A percentile compares a stretch with the other conserved stretches of the same genome.
Conservation (phyloP, 2,113 vertebrate genomes). For the Centropristis striata region DNA sequence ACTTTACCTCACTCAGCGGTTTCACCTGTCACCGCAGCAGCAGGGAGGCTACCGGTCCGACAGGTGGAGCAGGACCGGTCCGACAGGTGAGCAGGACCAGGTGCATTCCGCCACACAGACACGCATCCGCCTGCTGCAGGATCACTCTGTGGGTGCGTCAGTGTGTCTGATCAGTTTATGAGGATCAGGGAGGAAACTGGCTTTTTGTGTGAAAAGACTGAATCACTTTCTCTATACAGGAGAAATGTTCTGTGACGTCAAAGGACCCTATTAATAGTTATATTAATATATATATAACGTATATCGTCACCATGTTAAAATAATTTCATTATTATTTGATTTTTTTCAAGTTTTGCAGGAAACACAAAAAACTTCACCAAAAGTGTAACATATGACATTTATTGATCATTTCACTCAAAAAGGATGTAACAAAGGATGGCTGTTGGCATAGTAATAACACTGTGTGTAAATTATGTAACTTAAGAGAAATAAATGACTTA, state of each 20-base stretch:
- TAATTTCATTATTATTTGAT: too few relatives aligned
- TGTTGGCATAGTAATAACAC: too few relatives aligned
- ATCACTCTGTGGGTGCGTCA: background rate
- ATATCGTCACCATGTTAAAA: too few relatives aligned
- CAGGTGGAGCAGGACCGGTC: constrained; percentile 65
- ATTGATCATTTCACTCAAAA: too few relatives aligned
- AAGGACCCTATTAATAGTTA: background rate
- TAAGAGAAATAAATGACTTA: too few relatives aligned
- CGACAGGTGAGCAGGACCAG: constrained; percentile 68
- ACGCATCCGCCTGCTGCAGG: constrained; percentile 6
- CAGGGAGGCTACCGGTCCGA: constrained; percentile 28
- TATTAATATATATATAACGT: background rate
- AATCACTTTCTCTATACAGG: background rate
- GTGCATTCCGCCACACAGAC: constrained; percentile 50
- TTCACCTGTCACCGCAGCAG: constrained; percentile 30
- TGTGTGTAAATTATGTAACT: too few relatives aligned
- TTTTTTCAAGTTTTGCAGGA: too few relatives aligned
- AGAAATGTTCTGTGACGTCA: accelerated
- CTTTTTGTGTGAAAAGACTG: background rate
- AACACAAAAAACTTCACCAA: too few relatives aligned
- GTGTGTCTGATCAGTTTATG: background rate
- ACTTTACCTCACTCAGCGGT: background rate
- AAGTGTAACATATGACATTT: too few relatives aligned
- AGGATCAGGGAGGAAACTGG: background rate
- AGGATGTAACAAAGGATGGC: too few relatives aligned